These are phyloP conservation scores for Sebastes goodei DNA, from an alignment of 2,797 vertebrate genomes.

Conservation along the genomic window DNA sequence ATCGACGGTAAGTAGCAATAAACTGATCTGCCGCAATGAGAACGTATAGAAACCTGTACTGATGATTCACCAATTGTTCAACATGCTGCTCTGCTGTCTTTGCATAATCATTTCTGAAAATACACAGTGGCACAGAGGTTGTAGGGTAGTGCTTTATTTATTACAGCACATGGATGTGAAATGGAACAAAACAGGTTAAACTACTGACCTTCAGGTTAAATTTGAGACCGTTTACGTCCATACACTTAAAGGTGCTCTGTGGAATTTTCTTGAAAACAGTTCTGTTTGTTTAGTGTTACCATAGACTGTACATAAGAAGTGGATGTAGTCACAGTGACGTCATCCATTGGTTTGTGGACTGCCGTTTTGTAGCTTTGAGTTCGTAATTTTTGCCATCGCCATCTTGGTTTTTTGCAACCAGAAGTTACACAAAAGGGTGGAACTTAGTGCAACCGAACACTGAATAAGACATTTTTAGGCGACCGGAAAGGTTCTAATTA, in stretches of 20 bases:
- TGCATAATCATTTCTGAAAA: background rate
- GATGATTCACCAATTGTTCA: background rate
- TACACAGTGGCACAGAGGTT: no score
- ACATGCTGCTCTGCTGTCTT: background rate
- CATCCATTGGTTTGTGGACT: no score
- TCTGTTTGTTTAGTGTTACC: background rate
- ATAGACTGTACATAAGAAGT: no score
- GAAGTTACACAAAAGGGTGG: no score
- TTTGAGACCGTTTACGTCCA: slow-evolving; percentile 2
- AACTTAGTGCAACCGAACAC: no score
- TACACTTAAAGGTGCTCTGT: background rate
- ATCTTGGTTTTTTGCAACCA: no score
- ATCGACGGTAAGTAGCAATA: slow-evolving; percentile 79
- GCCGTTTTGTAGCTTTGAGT: no score
- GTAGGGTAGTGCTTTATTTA: background rate
- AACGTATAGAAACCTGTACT: background rate
- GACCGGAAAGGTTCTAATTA: no score
- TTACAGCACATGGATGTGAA: background rate
- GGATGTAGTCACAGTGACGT: no score
- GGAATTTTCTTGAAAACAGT: background rate
- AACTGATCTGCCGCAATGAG: background rate
- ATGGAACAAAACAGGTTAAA: background rate
- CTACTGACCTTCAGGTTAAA: background rate
- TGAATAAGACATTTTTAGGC: no score
- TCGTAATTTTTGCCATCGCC: no score